Evolutionary conservation across 2,888 invertebrate species (phyloP), one percentile per base, ranked within the genome.

Genomic region (Nemoura dubitans): DNA sequence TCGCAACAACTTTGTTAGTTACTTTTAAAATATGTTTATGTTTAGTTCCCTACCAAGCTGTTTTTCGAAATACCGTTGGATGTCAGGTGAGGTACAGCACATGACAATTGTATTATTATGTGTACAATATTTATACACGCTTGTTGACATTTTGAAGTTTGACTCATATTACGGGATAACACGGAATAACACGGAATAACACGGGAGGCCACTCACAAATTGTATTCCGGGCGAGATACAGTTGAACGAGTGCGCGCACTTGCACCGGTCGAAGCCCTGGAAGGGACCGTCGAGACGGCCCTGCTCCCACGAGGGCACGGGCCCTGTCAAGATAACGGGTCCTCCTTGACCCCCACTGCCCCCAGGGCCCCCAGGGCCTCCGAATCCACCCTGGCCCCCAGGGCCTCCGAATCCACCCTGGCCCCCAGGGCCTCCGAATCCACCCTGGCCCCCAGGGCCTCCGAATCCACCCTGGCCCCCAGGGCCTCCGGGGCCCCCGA

Each of bases 241-340:
- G 89, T 94, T 94, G 90, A 93, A 93, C 87, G 92, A 92, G 89
- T 92, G 92, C 16, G 92, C 92, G 88, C 94, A 94, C 89, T 92
- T 93, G 90, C 94, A 94, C 25, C 89, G 90, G 87, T 91, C 91
- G 87, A 89, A 89, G 77, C 87, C 85, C 30, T 87, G 82, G 77
- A 88, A 88, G 83, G 87, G 83, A 28, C 86, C 85, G 3, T 84
- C 86, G 80, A 86, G 86, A 3, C 87, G 87, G 14, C 86, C 86
- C 26, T 88, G 88, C 36, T 89, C 88, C 88, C 88, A 88, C 7
- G 88, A 88, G 26, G 88, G 89, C 14, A 88, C 86, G 16, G 89
- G 87, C 0, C 88, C 88, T 21, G 88, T 89, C 85, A 89, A 76
- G 14, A 89, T 78, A n/a, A 83, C 87, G 0, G 85, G 84, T 16